Evolutionary conservation across 2,113 vertebrate genomes (phyloP).

Genomic region (Anarhynchus alexandrinus): DNA sequence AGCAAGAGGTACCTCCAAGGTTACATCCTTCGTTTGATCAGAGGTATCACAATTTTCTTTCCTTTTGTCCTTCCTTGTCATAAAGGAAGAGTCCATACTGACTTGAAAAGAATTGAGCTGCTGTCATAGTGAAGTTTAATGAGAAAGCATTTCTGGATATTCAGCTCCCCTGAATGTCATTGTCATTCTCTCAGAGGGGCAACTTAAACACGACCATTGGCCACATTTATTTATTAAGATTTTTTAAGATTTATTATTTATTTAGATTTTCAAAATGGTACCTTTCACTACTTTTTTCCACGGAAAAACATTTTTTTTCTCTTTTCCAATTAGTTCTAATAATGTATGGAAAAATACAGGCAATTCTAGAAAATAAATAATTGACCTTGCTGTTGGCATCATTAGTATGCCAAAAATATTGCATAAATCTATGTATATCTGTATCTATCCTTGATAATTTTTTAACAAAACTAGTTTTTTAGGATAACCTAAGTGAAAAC

Average conservation of each 20-base stretch:
- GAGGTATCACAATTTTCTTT: not conserved
- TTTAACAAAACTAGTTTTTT: not conserved
- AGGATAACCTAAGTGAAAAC: not conserved
- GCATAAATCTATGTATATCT: not conserved
- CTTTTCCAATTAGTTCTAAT: not conserved
- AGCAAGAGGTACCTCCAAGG: not conserved
- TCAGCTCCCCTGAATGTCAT: not conserved
- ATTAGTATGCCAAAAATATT: not conserved
- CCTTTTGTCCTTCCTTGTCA: not conserved
- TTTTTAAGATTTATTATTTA: too few species aligned
- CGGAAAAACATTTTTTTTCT: rapidly evolving
- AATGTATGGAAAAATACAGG: not conserved
- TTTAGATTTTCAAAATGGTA: not conserved
- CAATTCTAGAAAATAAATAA: not conserved
- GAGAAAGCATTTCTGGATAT: not conserved
- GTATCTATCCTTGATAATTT: not conserved
- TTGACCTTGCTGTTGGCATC: not conserved
- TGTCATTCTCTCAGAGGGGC: not conserved
- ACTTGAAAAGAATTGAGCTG: not conserved
- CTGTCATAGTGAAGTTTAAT: not conserved
- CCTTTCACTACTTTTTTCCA: not conserved
- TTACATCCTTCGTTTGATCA: not conserved
- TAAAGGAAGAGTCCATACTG: not conserved
- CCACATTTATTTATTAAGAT: not conserved
- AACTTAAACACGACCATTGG: rapidly evolving